A percentile compares a stretch with the other conserved stretches of the same genome.
Conservation (phyloP, 2,888 invertebrate genomes). For the Parnassius mnemosyne region DNA sequence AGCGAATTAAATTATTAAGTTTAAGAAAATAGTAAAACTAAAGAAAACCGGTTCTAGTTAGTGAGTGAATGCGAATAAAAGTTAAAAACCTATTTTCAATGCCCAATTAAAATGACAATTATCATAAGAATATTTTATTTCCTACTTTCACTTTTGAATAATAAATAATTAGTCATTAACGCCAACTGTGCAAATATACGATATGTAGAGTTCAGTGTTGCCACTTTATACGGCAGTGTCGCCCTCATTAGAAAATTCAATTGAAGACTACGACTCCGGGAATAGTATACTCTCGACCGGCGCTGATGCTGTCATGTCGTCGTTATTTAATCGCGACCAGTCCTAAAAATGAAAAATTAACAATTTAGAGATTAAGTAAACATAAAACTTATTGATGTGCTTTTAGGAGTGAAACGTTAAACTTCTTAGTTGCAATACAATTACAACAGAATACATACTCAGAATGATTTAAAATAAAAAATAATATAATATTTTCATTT, state of each 20-base stretch:
- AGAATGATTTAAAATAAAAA: too few relatives aligned
- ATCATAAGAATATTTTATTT: neutral
- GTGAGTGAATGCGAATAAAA: too few relatives aligned
- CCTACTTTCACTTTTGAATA: neutral
- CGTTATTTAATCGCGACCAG: conserved; percentile 64
- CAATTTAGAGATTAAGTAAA: too few relatives aligned
- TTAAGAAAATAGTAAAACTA: too few relatives aligned
- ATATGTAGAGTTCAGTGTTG: conserved; percentile 8
- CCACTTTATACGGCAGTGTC: conserved; percentile 32
- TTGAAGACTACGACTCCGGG: conserved; percentile 60
- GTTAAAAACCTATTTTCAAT: neutral
- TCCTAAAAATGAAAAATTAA: conserved; percentile 45
- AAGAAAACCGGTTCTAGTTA: too few relatives aligned
- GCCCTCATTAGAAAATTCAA: conserved; percentile 15
- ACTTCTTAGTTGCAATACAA: too few relatives aligned
- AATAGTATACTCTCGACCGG: conserved; percentile 67
- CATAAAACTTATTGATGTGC: too few relatives aligned
- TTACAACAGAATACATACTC: too few relatives aligned
- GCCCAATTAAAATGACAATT: neutral
- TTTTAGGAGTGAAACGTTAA: too few relatives aligned
- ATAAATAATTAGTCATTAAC: neutral
- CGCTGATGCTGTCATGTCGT: conserved; percentile 62
- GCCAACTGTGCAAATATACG: conserved; percentile 4
- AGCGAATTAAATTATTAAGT: too few relatives aligned
- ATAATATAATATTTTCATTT: too few relatives aligned